phyloP scores from a whole-genome alignment of 2,113 vertebrate genomes.

The Eonycteris spelaea region DNA sequence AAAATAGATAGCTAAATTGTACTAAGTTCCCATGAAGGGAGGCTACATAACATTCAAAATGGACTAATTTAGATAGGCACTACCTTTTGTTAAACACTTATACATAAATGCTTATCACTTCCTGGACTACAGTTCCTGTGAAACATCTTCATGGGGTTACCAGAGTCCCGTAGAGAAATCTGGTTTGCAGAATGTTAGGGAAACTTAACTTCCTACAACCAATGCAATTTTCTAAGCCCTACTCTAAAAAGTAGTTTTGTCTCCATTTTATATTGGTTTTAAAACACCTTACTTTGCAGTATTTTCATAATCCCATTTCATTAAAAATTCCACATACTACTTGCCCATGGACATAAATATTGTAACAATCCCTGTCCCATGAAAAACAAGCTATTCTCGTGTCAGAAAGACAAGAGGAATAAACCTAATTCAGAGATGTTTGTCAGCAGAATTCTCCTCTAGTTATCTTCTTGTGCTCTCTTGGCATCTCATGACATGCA shows the following conservation, averaged over 20 bases:
- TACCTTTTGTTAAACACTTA: too few species aligned
- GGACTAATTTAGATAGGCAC: too few species aligned
- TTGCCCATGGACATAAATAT: background rate
- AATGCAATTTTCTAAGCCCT: background rate
- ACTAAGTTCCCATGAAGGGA: background rate
- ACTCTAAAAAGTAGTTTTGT: background rate
- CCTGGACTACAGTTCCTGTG: background rate
- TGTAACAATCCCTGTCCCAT: background rate
- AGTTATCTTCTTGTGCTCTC: background rate
- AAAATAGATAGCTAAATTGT: background rate
- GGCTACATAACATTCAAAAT: background rate
- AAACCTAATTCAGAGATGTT: background rate
- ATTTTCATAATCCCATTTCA: background rate
- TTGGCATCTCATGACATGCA: background rate
- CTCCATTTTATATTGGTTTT: background rate
- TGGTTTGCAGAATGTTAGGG: background rate
- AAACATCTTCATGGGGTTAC: background rate
- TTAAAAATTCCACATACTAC: background rate
- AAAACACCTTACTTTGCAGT: background rate
- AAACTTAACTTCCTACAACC: background rate
- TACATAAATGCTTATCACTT: background rate
- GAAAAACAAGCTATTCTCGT: background rate
- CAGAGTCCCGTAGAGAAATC: background rate
- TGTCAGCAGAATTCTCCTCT: background rate
- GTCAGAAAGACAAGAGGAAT: background rate